A percentile compares a stretch with the other conserved stretches of the same genome.
Evolutionary conservation across 2,888 invertebrate genomes (phyloP).

Genomic region (Tinea semifulvella): DNA sequence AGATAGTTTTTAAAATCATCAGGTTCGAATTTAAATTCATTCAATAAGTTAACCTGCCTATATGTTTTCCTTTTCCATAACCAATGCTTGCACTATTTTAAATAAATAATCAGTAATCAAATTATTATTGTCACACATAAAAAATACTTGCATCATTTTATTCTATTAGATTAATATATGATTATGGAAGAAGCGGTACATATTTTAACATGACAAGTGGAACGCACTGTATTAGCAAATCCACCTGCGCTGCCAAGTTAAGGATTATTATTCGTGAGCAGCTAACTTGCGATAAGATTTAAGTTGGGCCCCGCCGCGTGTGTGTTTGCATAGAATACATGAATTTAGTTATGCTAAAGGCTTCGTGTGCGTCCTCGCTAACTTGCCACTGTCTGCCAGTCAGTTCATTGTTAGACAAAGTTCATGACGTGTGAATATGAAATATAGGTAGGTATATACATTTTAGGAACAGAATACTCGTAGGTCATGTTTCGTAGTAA

Average conservation of each 20-base stretch:
- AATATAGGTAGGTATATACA: not conserved
- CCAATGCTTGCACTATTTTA: too few species aligned
- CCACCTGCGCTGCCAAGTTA: constrained; percentile 14
- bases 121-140: too few species aligned
- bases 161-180: too few species aligned
- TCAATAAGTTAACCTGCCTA: too few species aligned
- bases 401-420: constrained; percentile 3
- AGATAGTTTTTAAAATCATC: too few species aligned
- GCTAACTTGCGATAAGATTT: constrained; percentile 33
- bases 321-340: constrained; percentile 35
- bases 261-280: constrained; percentile 29
- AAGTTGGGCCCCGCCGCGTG: constrained; percentile 25
- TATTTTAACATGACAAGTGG: constrained; percentile 8
- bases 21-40: too few species aligned
- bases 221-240: constrained; percentile 12
- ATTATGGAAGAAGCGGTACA: too few species aligned
- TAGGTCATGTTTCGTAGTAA: too few species aligned
- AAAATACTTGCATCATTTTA: too few species aligned
- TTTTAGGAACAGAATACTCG: too few species aligned
- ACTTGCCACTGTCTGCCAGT: constrained; percentile 9
- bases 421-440: constrained; percentile 7
- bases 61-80: too few species aligned
- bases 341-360: constrained; percentile 23
- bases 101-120: too few species aligned
- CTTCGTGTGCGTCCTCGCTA: constrained; percentile 7